These are phyloP conservation scores for Alitta virens DNA, from an alignment of 2,888 invertebrate species.

Conservation along the genomic window DNA sequence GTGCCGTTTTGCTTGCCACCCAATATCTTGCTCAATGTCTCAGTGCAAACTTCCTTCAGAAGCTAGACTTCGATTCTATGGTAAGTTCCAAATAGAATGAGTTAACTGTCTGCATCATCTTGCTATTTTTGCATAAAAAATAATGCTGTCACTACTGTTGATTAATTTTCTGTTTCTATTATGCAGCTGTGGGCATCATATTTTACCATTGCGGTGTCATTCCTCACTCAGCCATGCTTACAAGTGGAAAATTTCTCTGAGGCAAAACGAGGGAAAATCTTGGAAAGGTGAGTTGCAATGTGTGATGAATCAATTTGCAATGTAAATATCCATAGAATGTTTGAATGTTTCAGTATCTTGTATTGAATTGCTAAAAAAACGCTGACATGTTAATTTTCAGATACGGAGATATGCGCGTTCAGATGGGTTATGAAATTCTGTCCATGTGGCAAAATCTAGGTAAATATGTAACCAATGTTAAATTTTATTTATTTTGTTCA, in stretches of 20 bases:
- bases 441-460: slow-evolving; percentile 89
- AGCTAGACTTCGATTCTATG: slow-evolving; percentile 73
- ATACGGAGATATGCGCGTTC: slow-evolving; percentile 86
- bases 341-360: no score
- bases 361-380: no score
- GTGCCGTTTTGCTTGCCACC: slow-evolving; percentile 72
- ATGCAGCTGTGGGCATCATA: slow-evolving; percentile 72
- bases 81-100: slow-evolving; percentile 56
- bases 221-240: slow-evolving; percentile 76
- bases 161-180: neutral
- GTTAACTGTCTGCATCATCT: no score
- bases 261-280: slow-evolving; percentile 73
- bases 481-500: no score
- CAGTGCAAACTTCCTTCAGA: slow-evolving; percentile 70
- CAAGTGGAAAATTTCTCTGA: slow-evolving; percentile 81
- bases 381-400: slow-evolving; percentile 35
- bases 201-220: slow-evolving; percentile 77
- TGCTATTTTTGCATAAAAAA: no score
- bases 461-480: slow-evolving; percentile 29
- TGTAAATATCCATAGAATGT: no score
- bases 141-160: no score
- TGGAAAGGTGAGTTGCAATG: slow-evolving; percentile 64
- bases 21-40: slow-evolving; percentile 86
- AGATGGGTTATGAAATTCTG: slow-evolving; percentile 87
- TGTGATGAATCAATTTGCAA: no score